Evolutionary conservation across 2,888 invertebrate genomes (phyloP).

Genomic region (Volucella inflata): DNA sequence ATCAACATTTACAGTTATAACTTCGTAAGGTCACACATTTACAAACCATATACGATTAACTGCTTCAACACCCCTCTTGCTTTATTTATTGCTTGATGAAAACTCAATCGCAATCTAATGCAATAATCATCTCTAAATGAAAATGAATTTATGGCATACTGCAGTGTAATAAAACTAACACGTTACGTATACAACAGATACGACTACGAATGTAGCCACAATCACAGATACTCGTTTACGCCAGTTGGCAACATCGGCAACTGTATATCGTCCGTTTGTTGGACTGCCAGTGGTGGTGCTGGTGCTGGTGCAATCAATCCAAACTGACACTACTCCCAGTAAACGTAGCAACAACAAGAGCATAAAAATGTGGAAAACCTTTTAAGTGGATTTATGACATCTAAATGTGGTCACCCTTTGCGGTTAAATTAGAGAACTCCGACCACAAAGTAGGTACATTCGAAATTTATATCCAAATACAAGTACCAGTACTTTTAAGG

Average conservation of each 20-base stretch:
- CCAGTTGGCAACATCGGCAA: slow-evolving; percentile 41
- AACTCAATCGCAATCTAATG: slow-evolving; percentile 51
- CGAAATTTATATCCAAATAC: slow-evolving; percentile 13
- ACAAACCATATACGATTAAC: not conserved
- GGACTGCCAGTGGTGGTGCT: not conserved
- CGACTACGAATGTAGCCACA: not conserved
- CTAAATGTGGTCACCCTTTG: slow-evolving; percentile 66
- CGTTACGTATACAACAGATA: slow-evolving; percentile 51
- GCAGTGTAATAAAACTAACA: slow-evolving; percentile 66
- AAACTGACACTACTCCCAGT: not conserved
- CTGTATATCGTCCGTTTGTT: not conserved
- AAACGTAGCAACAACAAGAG: slow-evolving; percentile 18
- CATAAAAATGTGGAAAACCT: slow-evolving; percentile 61
- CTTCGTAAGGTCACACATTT: slow-evolving; percentile 14
- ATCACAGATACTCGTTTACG: not conserved
- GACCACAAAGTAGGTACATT: slow-evolving; percentile 22
- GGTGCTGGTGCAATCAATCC: slow-evolving; percentile 10
- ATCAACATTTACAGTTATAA: slow-evolving; percentile 26
- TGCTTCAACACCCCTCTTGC: not conserved
- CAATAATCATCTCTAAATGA: slow-evolving; percentile 58
- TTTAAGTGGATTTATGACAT: slow-evolving; percentile 70
- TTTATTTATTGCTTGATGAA: slow-evolving; percentile 30
- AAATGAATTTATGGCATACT: slow-evolving; percentile 66
- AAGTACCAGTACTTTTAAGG: not conserved
- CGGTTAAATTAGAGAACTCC: slow-evolving; percentile 47